Conservation (phyloP, 2,113 vertebrate species). For the Hippopotamus amphibius region DNA sequence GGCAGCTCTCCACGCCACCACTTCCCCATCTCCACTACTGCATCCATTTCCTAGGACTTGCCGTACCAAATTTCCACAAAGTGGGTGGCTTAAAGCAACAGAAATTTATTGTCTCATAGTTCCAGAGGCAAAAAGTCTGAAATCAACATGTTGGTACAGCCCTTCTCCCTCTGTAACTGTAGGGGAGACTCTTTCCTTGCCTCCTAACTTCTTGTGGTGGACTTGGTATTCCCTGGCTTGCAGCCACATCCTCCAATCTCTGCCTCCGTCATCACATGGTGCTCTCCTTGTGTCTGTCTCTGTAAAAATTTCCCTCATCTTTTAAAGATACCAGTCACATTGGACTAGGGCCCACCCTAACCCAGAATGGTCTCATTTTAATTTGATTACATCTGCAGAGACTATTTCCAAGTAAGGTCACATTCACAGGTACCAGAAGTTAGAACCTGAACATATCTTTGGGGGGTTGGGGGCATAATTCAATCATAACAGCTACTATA, state of each 20-base stretch:
- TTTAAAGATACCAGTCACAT: neutral
- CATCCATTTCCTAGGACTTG: neutral
- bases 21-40: neutral
- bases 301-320: neutral
- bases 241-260: neutral
- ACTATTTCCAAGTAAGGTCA: slow-evolving; percentile 3
- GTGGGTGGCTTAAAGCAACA: neutral
- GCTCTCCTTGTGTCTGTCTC: neutral
- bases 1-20: neutral
- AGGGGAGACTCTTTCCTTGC: neutral
- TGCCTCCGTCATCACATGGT: neutral
- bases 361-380: neutral
- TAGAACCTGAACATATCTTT: neutral
- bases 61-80: neutral
- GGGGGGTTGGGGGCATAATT: neutral
- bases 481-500: neutral
- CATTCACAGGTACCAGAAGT: neutral
- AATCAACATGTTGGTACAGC: neutral
- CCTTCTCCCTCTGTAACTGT: neutral
- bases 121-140: neutral
- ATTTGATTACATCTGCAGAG: neutral
- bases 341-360: neutral
- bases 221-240: neutral
- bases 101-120: neutral
- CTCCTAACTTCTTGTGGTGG: neutral